Evolutionary conservation across 2,113 vertebrate species (phyloP).

Genomic region (Leucosticte australis): DNA sequence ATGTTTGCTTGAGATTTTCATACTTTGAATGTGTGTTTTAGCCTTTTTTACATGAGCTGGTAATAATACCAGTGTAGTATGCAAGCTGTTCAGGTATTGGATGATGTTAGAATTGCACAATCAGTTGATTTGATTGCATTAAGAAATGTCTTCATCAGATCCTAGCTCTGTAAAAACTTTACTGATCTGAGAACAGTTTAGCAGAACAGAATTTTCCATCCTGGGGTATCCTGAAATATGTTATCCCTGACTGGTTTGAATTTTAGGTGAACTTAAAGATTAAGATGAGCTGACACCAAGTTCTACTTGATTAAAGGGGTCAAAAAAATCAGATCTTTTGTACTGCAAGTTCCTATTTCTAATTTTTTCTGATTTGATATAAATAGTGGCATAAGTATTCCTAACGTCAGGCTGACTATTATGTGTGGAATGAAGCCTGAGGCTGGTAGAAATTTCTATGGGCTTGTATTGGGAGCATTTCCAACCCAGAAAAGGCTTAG

Average conservation of each 20-base stretch:
- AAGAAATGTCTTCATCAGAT: neutral
- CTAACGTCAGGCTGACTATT: neutral
- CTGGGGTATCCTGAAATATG: neutral
- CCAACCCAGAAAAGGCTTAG: neutral
- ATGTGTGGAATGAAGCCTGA: neutral
- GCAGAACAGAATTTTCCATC: neutral
- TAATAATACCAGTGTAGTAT: too few relatives aligned
- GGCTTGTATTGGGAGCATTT: neutral
- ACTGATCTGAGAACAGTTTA: neutral
- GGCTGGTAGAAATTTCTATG: neutral
- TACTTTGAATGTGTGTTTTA: neutral
- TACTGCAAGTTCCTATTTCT: neutral
- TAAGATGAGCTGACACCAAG: neutral
- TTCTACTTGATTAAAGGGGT: neutral
- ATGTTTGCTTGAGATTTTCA: neutral
- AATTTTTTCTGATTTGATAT: neutral
- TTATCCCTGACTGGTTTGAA: neutral
- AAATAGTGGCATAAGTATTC: neutral
- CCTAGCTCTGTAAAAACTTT: neutral
- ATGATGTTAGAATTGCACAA: neutral
- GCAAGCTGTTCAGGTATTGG: neutral
- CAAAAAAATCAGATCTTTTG: neutral
- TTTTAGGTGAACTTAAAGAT: neutral
- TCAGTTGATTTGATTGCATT: neutral
- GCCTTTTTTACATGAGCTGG: neutral